Evolutionary conservation across 1,140 invertebrate genomes (phyloP).

Genomic region (Leptoteleia sp.): DNA sequence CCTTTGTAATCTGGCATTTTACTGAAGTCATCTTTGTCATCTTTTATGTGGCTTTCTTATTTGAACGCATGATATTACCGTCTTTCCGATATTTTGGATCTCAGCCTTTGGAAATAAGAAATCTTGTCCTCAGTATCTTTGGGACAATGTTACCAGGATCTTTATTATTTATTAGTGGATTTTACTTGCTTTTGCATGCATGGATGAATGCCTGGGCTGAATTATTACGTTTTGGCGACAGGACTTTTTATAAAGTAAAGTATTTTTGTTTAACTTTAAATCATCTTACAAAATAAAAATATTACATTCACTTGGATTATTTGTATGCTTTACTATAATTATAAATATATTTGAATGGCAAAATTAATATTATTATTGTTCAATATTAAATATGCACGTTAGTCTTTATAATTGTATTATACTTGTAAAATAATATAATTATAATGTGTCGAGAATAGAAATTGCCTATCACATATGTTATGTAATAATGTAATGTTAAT

Average conservation of each 20-base stretch:
- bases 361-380: too few relatives aligned
- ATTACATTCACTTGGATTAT: too few relatives aligned
- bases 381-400: too few relatives aligned
- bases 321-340: too few relatives aligned
- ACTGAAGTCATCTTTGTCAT: constrained; percentile 88
- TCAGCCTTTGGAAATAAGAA: constrained; percentile 83
- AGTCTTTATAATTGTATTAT: too few relatives aligned
- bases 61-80: constrained; percentile 88
- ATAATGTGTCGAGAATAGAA: too few relatives aligned
- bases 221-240: constrained; percentile 91
- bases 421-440: too few relatives aligned
- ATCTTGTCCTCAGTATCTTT: constrained; percentile 85
- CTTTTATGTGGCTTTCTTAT: constrained; percentile 89
- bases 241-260: constrained; percentile 91
- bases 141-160: constrained; percentile 88
- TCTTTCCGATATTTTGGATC: constrained; percentile 87
- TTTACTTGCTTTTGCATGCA: constrained; percentile 92
- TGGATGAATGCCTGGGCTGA: constrained; percentile 95
- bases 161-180: constrained; percentile 87
- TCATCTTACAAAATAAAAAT: too few relatives aligned
- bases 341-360: too few relatives aligned
- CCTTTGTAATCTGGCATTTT: constrained; percentile 86
- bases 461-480: too few relatives aligned
- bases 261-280: too few relatives aligned
- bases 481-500: too few relatives aligned